phyloP scores from a whole-genome alignment of 1,140 invertebrate species.

The Druon quercuslanigerum region DNA sequence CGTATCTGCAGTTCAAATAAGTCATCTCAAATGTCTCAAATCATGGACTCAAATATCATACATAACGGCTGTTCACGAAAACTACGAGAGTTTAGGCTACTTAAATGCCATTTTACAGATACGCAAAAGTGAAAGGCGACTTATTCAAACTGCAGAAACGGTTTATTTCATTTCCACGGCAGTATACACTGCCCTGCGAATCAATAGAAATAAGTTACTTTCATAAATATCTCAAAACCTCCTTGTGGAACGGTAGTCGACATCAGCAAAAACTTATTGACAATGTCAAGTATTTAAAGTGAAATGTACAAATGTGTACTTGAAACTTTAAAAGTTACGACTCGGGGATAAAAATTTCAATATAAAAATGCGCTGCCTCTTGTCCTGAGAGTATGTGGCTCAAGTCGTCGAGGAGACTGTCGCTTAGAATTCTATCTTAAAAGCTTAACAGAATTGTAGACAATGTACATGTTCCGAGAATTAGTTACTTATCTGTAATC shows the following conservation, averaged over 20 bases:
- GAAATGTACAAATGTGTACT: conserved; percentile 29
- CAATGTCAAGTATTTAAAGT: conserved; percentile 12
- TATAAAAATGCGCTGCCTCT: conserved; percentile 53
- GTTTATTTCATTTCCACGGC: too few species aligned
- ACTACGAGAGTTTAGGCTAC: too few species aligned
- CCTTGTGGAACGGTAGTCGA: conserved; percentile 5
- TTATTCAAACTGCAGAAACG: too few species aligned
- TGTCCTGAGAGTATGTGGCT: background rate
- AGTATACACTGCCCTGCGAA: conserved; percentile 17
- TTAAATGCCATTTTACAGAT: too few species aligned
- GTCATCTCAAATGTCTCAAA: too few species aligned
- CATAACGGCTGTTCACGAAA: too few species aligned
- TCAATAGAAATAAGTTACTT: conserved; percentile 30
- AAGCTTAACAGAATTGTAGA: conserved; percentile 30
- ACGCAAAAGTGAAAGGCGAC: too few species aligned
- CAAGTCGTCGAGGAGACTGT: conserved; percentile 5
- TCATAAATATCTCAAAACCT: conserved; percentile 38
- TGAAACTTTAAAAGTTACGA: conserved; percentile 15
- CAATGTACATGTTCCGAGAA: conserved; percentile 16
- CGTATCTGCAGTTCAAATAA: too few species aligned
- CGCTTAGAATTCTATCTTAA: conserved; percentile 10
- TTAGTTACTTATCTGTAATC: background rate
- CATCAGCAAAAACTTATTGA: conserved; percentile 29
- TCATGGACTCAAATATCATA: too few species aligned
- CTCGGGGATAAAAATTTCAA: conserved; percentile 48